Conservation (phyloP, 2,797 vertebrate species). For the Aselliscus stoliczkanus region DNA sequence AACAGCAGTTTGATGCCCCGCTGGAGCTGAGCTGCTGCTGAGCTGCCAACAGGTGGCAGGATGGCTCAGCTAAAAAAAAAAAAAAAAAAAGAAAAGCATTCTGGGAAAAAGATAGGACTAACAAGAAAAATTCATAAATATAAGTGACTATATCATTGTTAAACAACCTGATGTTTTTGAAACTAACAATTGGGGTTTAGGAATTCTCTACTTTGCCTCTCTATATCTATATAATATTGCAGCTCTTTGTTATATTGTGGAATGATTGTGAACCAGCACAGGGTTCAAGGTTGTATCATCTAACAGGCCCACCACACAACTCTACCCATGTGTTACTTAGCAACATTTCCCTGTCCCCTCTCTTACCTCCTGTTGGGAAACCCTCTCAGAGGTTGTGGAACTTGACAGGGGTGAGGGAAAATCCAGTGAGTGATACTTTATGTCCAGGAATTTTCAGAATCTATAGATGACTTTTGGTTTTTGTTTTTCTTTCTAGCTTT, state of each 20-base stretch:
- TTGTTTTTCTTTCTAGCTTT: neutral
- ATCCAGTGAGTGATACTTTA: neutral
- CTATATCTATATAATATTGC: neutral
- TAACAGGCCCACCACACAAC: neutral
- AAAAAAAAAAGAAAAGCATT: too few relatives aligned
- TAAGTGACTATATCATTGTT: neutral
- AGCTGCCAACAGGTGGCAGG: too few relatives aligned
- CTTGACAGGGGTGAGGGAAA: neutral
- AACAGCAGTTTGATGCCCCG: too few relatives aligned
- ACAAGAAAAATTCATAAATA: neutral
- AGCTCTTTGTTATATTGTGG: neutral
- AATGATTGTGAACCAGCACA: neutral
- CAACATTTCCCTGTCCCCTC: neutral
- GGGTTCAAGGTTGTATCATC: neutral
- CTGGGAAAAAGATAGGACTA: too few relatives aligned
- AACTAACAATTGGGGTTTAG: neutral
- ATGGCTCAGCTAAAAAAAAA: too few relatives aligned
- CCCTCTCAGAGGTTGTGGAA: neutral
- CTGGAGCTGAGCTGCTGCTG: too few relatives aligned
- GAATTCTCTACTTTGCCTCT: neutral
- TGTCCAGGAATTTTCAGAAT: conserved; percentile 7
- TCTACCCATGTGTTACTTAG: neutral
- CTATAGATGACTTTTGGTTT: neutral
- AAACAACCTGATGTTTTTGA: neutral
- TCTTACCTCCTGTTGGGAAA: neutral